Percentiles rank a stretch among this genome's conserved stretches.
Conservation (phyloP, 1,140 invertebrate species). For the Nephotettix cincticeps region DNA sequence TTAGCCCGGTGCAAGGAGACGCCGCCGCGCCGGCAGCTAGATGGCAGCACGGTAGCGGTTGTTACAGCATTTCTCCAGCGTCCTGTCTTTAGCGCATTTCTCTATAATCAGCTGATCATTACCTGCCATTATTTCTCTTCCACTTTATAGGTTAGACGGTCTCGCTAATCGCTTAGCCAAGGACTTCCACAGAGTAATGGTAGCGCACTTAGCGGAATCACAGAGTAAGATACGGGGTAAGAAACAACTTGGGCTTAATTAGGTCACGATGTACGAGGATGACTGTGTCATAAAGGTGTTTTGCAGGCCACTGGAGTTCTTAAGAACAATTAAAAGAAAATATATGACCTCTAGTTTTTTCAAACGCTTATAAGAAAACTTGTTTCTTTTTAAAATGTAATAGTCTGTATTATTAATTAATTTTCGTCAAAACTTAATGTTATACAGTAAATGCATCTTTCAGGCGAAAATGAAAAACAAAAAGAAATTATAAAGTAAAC, state of each 20-base stretch:
- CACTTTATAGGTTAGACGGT: slow-evolving; percentile 12
- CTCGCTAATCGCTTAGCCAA: slow-evolving; percentile 1
- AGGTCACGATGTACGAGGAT: neutral
- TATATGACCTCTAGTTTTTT: too few relatives aligned
- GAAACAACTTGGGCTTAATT: neutral
- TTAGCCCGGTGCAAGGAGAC: neutral
- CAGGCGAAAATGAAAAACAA: too few relatives aligned
- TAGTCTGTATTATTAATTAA: too few relatives aligned
- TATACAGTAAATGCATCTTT: too few relatives aligned
- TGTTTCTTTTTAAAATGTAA: too few relatives aligned
- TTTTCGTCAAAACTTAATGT: too few relatives aligned
- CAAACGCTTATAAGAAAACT: too few relatives aligned
- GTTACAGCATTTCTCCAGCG: neutral
- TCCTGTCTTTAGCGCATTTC: slow-evolving; percentile 15
- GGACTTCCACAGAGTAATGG: slow-evolving; percentile 8
- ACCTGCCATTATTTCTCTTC: neutral
- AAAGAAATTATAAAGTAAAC: too few relatives aligned
- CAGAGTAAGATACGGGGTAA: neutral
- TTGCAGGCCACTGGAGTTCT: too few relatives aligned
- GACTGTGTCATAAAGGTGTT: too few relatives aligned
- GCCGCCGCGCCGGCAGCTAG: too few relatives aligned
- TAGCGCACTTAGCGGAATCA: neutral
- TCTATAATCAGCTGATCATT: slow-evolving; percentile 14
- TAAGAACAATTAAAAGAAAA: too few relatives aligned
- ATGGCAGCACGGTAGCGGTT: neutral